Evolutionary conservation across 1,140 invertebrate species (phyloP).

Genomic region (Hirudo medicinalis): DNA sequence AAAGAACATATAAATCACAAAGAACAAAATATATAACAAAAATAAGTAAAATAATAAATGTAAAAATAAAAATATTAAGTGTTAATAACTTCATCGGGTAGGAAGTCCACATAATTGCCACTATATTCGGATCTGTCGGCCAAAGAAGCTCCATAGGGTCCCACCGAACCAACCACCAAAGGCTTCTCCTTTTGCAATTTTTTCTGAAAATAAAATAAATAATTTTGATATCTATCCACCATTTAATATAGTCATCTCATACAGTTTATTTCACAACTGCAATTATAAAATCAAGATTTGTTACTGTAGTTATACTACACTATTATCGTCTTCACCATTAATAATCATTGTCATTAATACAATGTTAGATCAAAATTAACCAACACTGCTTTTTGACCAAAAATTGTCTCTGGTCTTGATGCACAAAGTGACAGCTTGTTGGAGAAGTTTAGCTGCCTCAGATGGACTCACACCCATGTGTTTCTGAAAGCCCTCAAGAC

Average conservation of each 20-base stretch:
- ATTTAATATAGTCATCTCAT: no score
- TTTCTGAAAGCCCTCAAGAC: conserved; percentile 58
- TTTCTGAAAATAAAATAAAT: conserved; percentile 16
- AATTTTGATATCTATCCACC: no score
- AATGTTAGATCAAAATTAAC: not conserved
- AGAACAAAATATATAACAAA: no score
- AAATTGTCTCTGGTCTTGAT: conserved; percentile 42
- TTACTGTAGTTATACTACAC: no score
- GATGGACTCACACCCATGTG: conserved; percentile 51
- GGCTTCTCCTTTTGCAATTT: conserved; percentile 2
- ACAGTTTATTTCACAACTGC: no score
- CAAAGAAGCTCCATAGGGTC: conserved; percentile 73
- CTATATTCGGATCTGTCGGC: conserved; percentile 79
- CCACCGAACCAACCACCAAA: conserved; percentile 60
- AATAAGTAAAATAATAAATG: no score
- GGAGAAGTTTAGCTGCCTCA: conserved; percentile 54
- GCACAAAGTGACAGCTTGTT: conserved; percentile 55
- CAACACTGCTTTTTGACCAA: conserved; percentile 16
- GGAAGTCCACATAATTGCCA: conserved; percentile 60
- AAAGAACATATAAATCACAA: no score
- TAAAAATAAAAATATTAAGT: no score
- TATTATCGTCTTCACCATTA: no score
- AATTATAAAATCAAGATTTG: no score
- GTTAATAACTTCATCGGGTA: conserved; percentile 46
- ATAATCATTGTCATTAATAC: no score